phyloP scores from a whole-genome alignment of 2,113 vertebrate genomes.

The Hydrochoerus hydrochaeris region DNA sequence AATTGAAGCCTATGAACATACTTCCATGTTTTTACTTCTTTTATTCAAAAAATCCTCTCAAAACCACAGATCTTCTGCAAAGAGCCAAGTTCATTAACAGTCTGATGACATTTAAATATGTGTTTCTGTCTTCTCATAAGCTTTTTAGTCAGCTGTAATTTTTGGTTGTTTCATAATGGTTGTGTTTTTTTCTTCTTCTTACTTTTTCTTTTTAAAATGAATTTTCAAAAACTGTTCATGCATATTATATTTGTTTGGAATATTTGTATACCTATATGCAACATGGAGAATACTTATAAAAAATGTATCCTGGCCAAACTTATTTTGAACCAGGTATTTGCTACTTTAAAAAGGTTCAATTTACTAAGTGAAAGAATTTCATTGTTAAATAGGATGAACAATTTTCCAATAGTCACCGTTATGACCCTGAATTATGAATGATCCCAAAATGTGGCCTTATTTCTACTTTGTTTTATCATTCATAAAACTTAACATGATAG shows the following conservation, averaged over 20 bases:
- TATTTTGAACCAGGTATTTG: neutral
- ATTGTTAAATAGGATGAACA: neutral
- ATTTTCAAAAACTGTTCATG: neutral
- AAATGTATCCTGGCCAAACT: neutral
- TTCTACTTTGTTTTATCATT: neutral
- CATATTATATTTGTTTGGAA: neutral
- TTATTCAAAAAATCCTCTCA: constrained; percentile 35
- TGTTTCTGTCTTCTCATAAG: neutral
- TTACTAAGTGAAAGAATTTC: neutral
- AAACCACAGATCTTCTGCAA: neutral
- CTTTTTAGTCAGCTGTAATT: neutral
- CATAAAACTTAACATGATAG: neutral
- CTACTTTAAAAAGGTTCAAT: neutral
- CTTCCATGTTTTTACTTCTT: neutral
- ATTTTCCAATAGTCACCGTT: neutral
- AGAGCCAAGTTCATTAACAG: neutral
- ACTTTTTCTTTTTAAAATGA: neutral
- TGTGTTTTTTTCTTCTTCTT: neutral
- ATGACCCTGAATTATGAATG: neutral
- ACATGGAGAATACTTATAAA: neutral
- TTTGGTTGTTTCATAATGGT: neutral
- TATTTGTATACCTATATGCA: neutral
- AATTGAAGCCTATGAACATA: neutral
- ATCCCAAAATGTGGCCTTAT: neutral
- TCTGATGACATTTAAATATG: neutral